phyloP scores from a whole-genome alignment of 2,797 vertebrate genomes.

The Craterocephalus amniculus region DNA sequence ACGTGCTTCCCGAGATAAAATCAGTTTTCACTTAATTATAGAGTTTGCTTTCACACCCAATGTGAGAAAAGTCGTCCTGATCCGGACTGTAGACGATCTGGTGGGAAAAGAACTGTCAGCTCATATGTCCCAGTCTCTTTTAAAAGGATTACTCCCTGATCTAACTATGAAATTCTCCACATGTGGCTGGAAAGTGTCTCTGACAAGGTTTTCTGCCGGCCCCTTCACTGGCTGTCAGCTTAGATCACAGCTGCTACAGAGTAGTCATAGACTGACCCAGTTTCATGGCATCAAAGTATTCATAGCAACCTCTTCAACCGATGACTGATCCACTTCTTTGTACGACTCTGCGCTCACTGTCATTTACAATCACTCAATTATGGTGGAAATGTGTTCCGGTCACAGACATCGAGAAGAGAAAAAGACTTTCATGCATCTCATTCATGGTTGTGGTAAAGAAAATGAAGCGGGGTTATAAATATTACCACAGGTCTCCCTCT shows the following conservation, averaged over 20 bases:
- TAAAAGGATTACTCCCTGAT: neutral
- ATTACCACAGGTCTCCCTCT: no score
- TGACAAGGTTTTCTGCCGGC: constrained; percentile 2
- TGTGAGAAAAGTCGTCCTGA: no score
- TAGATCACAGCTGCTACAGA: constrained; percentile 8
- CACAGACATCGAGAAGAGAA: no score
- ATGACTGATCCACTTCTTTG: neutral
- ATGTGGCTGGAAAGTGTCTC: neutral
- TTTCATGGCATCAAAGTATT: constrained; percentile 9
- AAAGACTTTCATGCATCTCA: no score
- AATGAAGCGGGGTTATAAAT: no score
- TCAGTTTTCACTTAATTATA: no score
- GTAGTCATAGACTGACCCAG: constrained; percentile 17
- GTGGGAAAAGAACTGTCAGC: neutral
- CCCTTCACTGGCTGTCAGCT: constrained; percentile 2
- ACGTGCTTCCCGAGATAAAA: no score
- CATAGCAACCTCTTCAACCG: neutral
- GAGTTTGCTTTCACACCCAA: no score
- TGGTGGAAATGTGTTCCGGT: no score
- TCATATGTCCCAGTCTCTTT: constrained; percentile 3
- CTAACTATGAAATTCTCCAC: neutral
- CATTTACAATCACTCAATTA: neutral
- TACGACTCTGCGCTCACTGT: neutral
- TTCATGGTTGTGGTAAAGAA: no score
- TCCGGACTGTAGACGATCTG: no score